Base-by-base conservation (phyloP, 53 echinoderm and acorn worm genomes). In the Temnopleurus reevesii region DNA sequence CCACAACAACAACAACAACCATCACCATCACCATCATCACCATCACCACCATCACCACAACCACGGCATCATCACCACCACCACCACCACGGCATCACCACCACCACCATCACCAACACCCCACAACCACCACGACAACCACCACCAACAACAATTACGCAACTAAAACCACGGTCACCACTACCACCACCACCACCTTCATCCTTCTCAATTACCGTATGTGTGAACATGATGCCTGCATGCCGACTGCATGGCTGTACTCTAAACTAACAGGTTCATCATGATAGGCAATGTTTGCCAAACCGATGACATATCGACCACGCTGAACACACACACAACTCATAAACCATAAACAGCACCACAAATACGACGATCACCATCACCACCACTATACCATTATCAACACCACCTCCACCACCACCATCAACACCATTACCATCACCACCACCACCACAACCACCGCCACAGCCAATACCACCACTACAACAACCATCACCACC, bases 261-360 rank as follows among this genome's bases (percentile, higher is more conserved):
- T n/a, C 0, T n/a, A 87, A 17, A 31, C 12, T 66, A 2, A 47
- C 35, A 28, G 49, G 21, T 21, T 21, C n/a, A 15, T 47, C 88
- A 4, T 51, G 49, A 53, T n/a, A 87, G 1, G 88, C 88, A 23
- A 87, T 87, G 30, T 44, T 47, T 2, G 66, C 88, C 18, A 66
- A 51, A 4, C 88, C 88, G 54, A 66, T 33, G 2, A 45, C 71
- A 31, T 15, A 51, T 87, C 88, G 65, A 87, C 71, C 88, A 71
- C 88, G 71, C 66, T 55, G 45, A 66, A 87, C 8, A 87, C 49
- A 30, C 29, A 33, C 53, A 51, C 53, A 51, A 51, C 53, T 51
- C 53, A 51, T 15, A 51, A n/a, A n/a, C n/a, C n/a, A n/a, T n/a
- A n/a, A n/a, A n/a, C n/a, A n/a, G n/a, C n/a, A n/a, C n/a, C n/a